Conservation (phyloP, 2,113 vertebrate species). For the Alces alces region DNA sequence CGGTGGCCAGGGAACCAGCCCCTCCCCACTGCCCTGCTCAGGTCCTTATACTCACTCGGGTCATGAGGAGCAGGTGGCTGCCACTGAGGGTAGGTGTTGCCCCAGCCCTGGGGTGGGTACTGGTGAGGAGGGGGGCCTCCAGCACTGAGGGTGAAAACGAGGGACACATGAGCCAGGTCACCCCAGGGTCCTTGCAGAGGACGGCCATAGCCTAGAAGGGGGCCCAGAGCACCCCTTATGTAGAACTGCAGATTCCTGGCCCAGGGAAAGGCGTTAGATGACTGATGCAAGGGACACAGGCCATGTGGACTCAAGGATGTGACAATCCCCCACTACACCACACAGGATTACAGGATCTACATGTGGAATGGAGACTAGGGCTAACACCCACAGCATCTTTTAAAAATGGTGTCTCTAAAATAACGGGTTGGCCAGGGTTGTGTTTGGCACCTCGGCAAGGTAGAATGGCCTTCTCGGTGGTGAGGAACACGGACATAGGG, state of each 20-base stretch:
- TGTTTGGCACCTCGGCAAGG: background rate
- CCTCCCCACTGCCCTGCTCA: rapidly evolving
- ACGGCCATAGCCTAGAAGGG: rapidly evolving
- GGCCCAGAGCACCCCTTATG: background rate
- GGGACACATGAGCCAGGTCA: background rate
- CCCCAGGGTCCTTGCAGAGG: too few species aligned
- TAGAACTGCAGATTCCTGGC: too few species aligned
- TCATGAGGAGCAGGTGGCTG: slow-evolving; percentile 90
- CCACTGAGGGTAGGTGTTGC: slow-evolving; percentile 91
- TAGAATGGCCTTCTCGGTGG: background rate
- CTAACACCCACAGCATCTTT: background rate
- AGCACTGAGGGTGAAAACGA: slow-evolving; percentile 74
- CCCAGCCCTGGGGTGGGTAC: slow-evolving; percentile 91
- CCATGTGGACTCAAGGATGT: rapidly evolving
- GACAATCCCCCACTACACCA: background rate
- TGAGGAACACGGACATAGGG: background rate
- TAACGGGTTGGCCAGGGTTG: too few species aligned
- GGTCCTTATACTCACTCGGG: slow-evolving; percentile 83
- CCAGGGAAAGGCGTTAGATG: rapidly evolving
- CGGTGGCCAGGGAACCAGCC: rapidly evolving
- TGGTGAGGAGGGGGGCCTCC: slow-evolving; percentile 87
- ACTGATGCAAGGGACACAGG: rapidly evolving
- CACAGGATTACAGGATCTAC: rapidly evolving
- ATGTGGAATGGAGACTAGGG: rapidly evolving
- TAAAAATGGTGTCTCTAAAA: background rate